Evolutionary conservation across 2,797 vertebrate genomes (phyloP), one percentile per base, ranked within the genome.

Genomic region (Schizopygopsis pylzovi): DNA sequence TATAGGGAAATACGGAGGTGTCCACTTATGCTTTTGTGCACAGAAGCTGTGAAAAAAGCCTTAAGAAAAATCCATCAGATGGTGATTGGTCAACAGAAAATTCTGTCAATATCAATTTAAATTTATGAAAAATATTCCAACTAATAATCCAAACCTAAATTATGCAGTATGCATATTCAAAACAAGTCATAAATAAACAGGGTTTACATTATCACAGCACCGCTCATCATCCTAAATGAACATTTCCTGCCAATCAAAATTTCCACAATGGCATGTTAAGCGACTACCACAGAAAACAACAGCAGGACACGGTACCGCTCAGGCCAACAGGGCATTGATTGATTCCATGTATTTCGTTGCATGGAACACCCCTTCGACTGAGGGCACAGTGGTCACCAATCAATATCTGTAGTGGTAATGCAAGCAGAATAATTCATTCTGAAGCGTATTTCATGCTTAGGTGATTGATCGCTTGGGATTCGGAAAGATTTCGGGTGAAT

Each of bases 381-480:
- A 88, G 90, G 93, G 93, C 90, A 91, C 79, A 94, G 93, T 94
- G 94, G 94, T 95, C 93, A 94, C 92, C 93, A 94, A 95, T 95
- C 94, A 94, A 95, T 95, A 95, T 95, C 93, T 95, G 93, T 93
- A 93, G 93, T 93, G 93, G 94, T 93, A 95, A 95, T 93, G 94
- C 94, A 95, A 95, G 94, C 92, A 95, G 93, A 94, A 95, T 95
- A 94, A 94, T 95, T 94, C 94, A 93, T 94, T 93, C 93, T 93
- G 93, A 93, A 94, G 91, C 93, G 93, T 88, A 93, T 95, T 95
- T 89, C 86, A 94, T 94, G 94, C 92, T 94, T 93, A 88, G 89
- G 90, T 92, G 92, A 90, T 94, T 94, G 94, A 95, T 95, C 94
- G 94, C 94, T 90, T 52, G 92, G 91, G 93, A 92, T 93, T 93